A percentile compares a stretch with the other conserved stretches of the same genome.
phyloP scores from a whole-genome alignment of 2,888 invertebrate species.

The Leucoma salicis region DNA sequence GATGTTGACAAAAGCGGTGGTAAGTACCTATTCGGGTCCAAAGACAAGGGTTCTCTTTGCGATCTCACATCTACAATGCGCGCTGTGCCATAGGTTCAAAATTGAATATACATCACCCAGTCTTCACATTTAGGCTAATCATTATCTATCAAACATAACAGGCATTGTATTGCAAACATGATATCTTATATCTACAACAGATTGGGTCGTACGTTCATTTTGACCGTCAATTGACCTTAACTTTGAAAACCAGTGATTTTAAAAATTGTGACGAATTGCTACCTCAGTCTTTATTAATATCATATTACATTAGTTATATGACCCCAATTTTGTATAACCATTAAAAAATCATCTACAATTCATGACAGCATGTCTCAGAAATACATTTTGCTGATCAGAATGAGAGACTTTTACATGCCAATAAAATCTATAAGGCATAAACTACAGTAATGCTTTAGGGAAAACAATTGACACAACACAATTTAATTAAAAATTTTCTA shows the following conservation, averaged over 20 bases:
- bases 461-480: too few species aligned
- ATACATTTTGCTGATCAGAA: too few species aligned
- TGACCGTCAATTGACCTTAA: slow-evolving; percentile 2
- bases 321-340: slow-evolving; percentile 2
- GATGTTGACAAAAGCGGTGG: too few species aligned
- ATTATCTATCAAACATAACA: not conserved
- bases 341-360: too few species aligned
- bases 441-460: too few species aligned
- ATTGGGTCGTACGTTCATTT: not conserved
- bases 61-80: slow-evolving; percentile 1
- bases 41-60: not conserved
- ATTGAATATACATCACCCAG: not conserved
- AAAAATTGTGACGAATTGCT: slow-evolving; percentile 7
- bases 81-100: not conserved
- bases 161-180: not conserved
- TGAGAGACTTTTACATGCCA: too few species aligned
- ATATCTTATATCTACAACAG: not conserved
- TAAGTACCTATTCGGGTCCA: too few species aligned
- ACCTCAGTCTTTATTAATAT: slow-evolving; percentile 11
- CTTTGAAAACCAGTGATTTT: slow-evolving; percentile 5
- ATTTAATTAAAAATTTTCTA: too few species aligned
- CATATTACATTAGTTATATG: slow-evolving; percentile 8
- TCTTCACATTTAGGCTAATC: not conserved
- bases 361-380: too few species aligned
- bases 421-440: too few species aligned